Conservation (phyloP, 2,888 invertebrate species). For the Napeogenes inachia region DNA sequence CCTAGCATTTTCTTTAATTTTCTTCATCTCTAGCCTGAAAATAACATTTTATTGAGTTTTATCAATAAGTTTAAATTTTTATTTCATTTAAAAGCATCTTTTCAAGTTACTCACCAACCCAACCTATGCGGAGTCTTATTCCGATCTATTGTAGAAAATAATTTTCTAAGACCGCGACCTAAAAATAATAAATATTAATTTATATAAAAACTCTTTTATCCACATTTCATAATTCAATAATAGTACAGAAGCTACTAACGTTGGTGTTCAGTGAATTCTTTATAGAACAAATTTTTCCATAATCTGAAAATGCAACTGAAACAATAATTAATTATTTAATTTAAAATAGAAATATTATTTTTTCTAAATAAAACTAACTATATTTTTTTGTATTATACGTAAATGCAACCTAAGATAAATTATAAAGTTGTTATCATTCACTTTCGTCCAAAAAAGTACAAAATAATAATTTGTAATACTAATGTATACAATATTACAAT, state of each 20-base stretch:
- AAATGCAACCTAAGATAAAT: too few species aligned
- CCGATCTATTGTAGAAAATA: slow-evolving; percentile 56
- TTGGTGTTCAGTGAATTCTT: slow-evolving; percentile 50
- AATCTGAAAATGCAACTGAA: slow-evolving; percentile 41
- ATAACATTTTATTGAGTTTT: too few species aligned
- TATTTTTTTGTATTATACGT: too few species aligned
- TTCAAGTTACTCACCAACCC: slow-evolving; percentile 48
- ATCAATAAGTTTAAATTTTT: background rate
- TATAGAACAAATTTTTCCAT: slow-evolving; percentile 42
- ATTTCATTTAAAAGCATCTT: background rate
- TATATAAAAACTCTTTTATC: background rate
- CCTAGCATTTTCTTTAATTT: too few species aligned
- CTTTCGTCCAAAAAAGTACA: too few species aligned
- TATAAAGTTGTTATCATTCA: too few species aligned
- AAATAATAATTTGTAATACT: too few species aligned
- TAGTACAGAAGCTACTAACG: slow-evolving; percentile 35
- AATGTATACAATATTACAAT: too few species aligned
- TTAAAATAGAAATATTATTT: too few species aligned
- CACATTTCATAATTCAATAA: too few species aligned
- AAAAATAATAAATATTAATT: slow-evolving; percentile 6
- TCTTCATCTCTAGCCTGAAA: too few species aligned
- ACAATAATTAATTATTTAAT: slow-evolving; percentile 11
- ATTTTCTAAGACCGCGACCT: slow-evolving; percentile 47
- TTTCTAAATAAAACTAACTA: too few species aligned
- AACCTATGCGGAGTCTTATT: slow-evolving; percentile 44